These are phyloP conservation scores for human (Homo sapiens) DNA, from an alignment of 2,113 vertebrate species.

Conservation along the genomic window DNA sequence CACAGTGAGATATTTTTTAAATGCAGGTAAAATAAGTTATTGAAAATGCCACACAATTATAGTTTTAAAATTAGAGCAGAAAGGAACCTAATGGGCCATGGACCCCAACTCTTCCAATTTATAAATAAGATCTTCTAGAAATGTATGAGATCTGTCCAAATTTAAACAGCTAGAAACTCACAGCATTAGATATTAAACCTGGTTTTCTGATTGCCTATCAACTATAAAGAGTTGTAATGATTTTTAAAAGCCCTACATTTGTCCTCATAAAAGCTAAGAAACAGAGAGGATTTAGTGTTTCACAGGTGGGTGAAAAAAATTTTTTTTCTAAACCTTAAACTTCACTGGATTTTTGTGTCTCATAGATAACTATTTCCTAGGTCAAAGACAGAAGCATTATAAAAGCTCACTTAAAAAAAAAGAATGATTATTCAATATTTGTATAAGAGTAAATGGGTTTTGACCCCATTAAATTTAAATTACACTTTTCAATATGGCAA, in stretches of 20 bases:
- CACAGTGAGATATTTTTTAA: not conserved
- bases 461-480: constrained; percentile 45
- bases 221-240: not conserved
- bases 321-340: not conserved
- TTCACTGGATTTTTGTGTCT: not conserved
- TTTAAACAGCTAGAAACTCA: not conserved
- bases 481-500: not conserved
- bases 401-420: not conserved
- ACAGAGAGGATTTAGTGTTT: not conserved
- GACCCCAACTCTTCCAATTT: not conserved
- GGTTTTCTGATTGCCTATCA: not conserved
- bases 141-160: not conserved
- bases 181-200: not conserved
- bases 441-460: not conserved
- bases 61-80: constrained; percentile 2
- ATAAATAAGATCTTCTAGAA: not conserved
- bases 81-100: not conserved
- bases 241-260: not conserved
- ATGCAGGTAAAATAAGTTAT: constrained; percentile 1
- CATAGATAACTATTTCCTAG: constrained; percentile 17
- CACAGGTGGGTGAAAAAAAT: not conserved
- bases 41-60: not conserved
- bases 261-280: not conserved
- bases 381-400: not conserved
- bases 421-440: not conserved